phyloP scores from a whole-genome alignment of 2,797 vertebrate genomes.

The Liasis olivaceus region DNA sequence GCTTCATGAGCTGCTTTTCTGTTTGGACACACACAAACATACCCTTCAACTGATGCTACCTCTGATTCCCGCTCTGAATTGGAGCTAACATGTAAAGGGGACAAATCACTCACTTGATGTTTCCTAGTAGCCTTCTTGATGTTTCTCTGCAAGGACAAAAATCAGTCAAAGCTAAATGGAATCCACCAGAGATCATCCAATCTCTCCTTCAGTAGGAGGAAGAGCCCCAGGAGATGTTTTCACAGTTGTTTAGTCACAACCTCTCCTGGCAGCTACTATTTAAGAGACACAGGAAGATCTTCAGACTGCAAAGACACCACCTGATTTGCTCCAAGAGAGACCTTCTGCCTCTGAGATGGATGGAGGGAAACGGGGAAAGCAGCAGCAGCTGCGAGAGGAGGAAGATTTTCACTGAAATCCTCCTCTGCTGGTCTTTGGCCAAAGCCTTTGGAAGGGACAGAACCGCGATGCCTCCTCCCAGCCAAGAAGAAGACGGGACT shows the following conservation, averaged over 20 bases:
- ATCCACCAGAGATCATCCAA: neutral
- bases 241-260: neutral
- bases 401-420: neutral
- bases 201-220: neutral
- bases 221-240: neutral
- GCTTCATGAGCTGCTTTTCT: too few species aligned
- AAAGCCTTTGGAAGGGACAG: neutral
- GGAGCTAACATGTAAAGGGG: neutral
- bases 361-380: neutral
- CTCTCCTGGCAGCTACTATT: too few species aligned
- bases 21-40: too few species aligned
- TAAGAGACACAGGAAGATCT: rapidly evolving
- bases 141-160: neutral
- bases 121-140: neutral
- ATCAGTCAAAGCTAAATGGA: neutral
- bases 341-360: neutral
- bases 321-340: neutral
- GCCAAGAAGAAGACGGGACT: too few species aligned
- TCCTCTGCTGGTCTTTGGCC: neutral
- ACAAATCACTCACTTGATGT: neutral
- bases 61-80: neutral
- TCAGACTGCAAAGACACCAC: neutral
- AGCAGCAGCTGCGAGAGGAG: neutral
- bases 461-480: too few species aligned
- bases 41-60: too few species aligned